Percentiles rank a stretch among this genome's conserved stretches.
phyloP scores from a whole-genome alignment of 2,113 vertebrate genomes.

The Cricetomys ansorgei region DNA sequence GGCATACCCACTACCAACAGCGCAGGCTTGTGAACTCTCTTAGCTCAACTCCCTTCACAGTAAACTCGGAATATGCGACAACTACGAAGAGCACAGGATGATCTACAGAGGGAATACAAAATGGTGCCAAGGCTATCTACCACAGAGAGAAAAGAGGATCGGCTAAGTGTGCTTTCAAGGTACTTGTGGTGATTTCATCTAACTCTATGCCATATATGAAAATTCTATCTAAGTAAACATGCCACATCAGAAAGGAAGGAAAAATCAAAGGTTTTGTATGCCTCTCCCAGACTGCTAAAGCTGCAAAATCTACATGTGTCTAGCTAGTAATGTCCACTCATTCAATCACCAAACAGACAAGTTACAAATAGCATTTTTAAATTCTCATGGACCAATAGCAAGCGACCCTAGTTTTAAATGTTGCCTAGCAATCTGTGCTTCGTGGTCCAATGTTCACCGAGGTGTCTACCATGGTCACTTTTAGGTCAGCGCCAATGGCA shows the following conservation, averaged over 20 bases:
- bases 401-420: background rate
- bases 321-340: background rate
- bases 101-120: background rate
- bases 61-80: background rate
- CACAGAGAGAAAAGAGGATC: background rate
- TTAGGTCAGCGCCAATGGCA: slow-evolving; percentile 18
- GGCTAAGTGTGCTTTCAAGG: background rate
- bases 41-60: background rate
- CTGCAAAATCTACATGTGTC: background rate
- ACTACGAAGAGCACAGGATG: background rate
- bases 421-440: background rate
- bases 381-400: background rate
- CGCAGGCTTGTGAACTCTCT: background rate
- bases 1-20: background rate
- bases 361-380: background rate
- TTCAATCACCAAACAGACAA: background rate
- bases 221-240: background rate
- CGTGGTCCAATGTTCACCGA: background rate
- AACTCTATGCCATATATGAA: background rate
- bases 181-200: background rate
- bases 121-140: background rate
- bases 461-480: background rate
- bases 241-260: background rate
- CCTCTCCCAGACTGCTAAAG: background rate
- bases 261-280: background rate